These are phyloP conservation scores for Propsilocerus akamusi DNA, from an alignment of 1,140 invertebrate genomes.

Conservation along the genomic window DNA sequence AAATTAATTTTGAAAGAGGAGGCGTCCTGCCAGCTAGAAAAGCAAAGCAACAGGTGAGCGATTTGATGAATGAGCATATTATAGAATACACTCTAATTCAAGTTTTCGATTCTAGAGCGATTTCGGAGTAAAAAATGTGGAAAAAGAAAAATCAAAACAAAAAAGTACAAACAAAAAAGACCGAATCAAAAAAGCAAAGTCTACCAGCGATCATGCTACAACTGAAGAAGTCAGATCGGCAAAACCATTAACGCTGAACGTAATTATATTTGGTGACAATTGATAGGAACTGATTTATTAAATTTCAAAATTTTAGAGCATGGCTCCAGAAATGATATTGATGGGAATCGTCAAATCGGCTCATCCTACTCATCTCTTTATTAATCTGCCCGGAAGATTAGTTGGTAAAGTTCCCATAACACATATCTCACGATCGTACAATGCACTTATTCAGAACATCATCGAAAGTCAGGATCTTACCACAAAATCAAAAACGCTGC, in stretches of 20 bases:
- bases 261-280: background rate
- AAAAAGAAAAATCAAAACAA: background rate
- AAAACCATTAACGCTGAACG: background rate
- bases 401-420: conserved; percentile 24
- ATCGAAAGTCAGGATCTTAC: conserved; percentile 12
- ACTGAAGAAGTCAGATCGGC: background rate
- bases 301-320: conserved; percentile 9
- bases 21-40: background rate
- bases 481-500: conserved; percentile 21
- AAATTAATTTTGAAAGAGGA: background rate
- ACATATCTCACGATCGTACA: conserved; percentile 29
- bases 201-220: background rate
- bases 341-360: conserved; percentile 18
- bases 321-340: conserved; percentile 20
- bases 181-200: background rate
- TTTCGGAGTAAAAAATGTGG: background rate
- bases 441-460: conserved; percentile 22
- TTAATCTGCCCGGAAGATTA: conserved; percentile 30
- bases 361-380: conserved; percentile 11
- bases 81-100: background rate
- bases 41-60: background rate
- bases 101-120: background rate
- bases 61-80: background rate
- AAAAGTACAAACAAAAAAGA: background rate
- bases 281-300: background rate